Conservation (phyloP, 1,140 invertebrate genomes). For the Meteorus sp. region DNA sequence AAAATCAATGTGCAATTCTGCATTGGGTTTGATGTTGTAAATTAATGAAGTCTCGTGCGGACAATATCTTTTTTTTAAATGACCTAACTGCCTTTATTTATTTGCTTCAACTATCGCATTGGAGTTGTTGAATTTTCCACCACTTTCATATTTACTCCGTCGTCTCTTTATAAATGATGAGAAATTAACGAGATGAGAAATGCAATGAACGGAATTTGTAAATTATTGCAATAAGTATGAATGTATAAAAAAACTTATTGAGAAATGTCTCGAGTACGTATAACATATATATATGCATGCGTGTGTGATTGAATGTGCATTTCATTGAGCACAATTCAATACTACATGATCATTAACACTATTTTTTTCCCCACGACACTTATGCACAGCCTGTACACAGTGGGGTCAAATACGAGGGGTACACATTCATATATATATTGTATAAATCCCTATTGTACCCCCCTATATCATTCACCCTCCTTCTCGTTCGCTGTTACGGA, state of each 20-base stretch:
- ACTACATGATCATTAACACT: slow-evolving; percentile 12
- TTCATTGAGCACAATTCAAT: background rate
- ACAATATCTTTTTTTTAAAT: too few species aligned
- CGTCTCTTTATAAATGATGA: too few species aligned
- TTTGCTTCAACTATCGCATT: too few species aligned
- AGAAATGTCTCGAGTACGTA: too few species aligned
- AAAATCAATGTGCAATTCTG: slow-evolving; percentile 11
- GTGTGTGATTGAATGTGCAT: slow-evolving; percentile 8
- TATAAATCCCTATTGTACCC: background rate
- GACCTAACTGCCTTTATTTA: too few species aligned
- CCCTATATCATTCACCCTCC: background rate
- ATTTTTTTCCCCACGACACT: slow-evolving; percentile 16
- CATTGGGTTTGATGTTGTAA: background rate
- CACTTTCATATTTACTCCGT: too few species aligned
- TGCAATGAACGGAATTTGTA: too few species aligned
- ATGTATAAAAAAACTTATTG: too few species aligned
- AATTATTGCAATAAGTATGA: too few species aligned
- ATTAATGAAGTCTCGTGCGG: too few species aligned
- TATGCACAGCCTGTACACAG: background rate
- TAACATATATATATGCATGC: background rate
- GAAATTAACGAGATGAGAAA: too few species aligned
- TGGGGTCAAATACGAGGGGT: slow-evolving; percentile 1
- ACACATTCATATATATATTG: slow-evolving; percentile 9
- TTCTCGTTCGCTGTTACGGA: background rate
- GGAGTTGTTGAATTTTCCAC: too few species aligned